Evolutionary conservation across 35 echinoderm and acorn worm genomes (phyloP).

Genomic region (Acanthaster planci): DNA sequence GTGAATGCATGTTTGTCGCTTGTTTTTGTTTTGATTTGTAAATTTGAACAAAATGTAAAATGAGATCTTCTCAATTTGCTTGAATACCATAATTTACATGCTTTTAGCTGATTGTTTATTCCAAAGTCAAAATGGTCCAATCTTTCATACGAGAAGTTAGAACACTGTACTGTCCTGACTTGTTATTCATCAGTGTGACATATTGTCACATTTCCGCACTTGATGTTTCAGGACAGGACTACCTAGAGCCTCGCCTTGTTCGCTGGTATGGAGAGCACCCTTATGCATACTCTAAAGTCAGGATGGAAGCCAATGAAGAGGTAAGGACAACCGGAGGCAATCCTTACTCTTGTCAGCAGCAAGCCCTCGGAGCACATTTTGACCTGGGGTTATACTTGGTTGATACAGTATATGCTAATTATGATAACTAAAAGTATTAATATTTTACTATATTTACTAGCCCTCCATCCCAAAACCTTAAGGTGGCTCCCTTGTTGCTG

Average conservation of each 20-base stretch:
- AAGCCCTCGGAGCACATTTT: neutral
- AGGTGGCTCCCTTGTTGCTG: too few species aligned
- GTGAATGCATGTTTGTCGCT: too few species aligned
- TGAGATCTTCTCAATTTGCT: neutral
- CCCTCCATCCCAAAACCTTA: too few species aligned
- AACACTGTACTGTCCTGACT: neutral
- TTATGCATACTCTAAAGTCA: constrained; percentile 54
- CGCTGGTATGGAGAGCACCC: constrained; percentile 63
- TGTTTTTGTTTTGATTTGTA: too few species aligned
- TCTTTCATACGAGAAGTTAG: neutral
- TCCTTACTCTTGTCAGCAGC: too few species aligned
- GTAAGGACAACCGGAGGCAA: too few species aligned
- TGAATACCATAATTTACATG: neutral
- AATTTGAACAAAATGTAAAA: neutral
- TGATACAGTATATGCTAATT: too few species aligned
- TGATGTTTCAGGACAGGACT: constrained; percentile 19
- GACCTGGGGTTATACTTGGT: neutral
- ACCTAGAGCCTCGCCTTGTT: constrained; percentile 42
- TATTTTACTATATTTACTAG: too few species aligned
- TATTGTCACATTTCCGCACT: neutral
- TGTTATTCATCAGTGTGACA: neutral
- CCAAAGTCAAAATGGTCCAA: neutral
- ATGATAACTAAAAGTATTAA: too few species aligned
- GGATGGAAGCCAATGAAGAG: constrained; percentile 38
- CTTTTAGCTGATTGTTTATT: neutral